phyloP scores from a whole-genome alignment of 2,888 invertebrate species.

The Erannis defoliaria region DNA sequence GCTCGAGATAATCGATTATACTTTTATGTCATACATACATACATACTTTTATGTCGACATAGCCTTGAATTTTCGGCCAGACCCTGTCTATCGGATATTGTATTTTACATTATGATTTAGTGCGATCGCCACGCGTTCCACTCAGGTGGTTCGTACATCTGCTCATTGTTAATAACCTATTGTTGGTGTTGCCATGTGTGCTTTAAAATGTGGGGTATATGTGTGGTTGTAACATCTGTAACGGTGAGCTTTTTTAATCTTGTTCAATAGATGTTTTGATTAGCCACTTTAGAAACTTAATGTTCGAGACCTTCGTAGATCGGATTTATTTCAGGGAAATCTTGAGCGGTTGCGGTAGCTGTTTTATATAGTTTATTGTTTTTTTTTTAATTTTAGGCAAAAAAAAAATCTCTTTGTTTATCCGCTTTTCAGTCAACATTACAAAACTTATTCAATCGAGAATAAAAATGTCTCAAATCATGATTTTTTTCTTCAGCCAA shows the following conservation, averaged over 20 bases:
- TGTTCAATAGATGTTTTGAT: constrained; percentile 38
- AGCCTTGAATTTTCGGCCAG: constrained; percentile 34
- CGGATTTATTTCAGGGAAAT: too few species aligned
- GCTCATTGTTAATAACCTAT: constrained; percentile 78
- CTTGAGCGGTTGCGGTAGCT: too few species aligned
- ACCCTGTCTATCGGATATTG: constrained; percentile 51
- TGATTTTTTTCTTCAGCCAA: too few species aligned
- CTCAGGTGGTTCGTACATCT: constrained; percentile 79
- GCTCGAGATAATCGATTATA: too few species aligned
- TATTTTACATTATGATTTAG: constrained; percentile 71
- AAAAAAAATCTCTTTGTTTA: too few species aligned
- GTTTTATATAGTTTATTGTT: too few species aligned
- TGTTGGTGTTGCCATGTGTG: constrained; percentile 57
- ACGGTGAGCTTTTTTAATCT: constrained; percentile 44
- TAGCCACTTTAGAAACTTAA: constrained; percentile 11
- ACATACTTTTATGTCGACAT: not conserved
- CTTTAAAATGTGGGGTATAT: not conserved
- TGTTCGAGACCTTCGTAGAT: not conserved
- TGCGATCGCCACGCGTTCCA: constrained; percentile 60
- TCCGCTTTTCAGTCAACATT: too few species aligned
- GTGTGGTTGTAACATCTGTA: constrained; percentile 42
- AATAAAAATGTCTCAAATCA: too few species aligned
- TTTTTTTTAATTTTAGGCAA: too few species aligned
- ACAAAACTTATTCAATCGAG: too few species aligned
- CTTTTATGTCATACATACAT: too few species aligned